Evolutionary conservation across 1,140 invertebrate species (phyloP), one percentile per base, ranked within the genome.

Genomic region (Drosophila nebulosa): DNA sequence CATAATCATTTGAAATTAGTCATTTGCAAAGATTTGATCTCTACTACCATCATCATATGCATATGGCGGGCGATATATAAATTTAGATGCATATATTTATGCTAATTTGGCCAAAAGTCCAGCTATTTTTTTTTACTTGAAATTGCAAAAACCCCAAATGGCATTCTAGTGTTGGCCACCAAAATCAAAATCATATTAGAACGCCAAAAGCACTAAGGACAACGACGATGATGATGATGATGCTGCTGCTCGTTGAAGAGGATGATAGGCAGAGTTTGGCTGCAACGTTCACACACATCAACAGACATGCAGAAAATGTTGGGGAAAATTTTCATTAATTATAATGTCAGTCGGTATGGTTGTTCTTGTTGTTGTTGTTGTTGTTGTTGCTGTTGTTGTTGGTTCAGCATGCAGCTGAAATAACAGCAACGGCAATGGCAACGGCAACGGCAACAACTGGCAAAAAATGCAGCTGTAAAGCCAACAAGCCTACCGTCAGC

Each of bases 151-250:
- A 58, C 27, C 71, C 64, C 26, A 75, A 85, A 85, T 85, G 77
- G 78, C 81, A 71, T 85, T 86, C 81, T 86, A 86, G 86, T 85
- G 81, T 64, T 74, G 59, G 64, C 78, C 78, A 78, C 81, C 78
- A 81, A 85, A 86, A 85, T 85, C 83, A 85, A 85, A 85, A 86
- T 78, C 81, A 78, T 85, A 85, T 85, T 85, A 85, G 39, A 7
- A 46, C 10, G 69, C 67, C 56, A 70, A 69, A 69, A 66, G 27
- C 42, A 56, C 39, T 16, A 7, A 42, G 14, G 14, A 16, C 1
- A 7, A 21, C 2, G 39, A 18, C 18, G 35, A n/a, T 0, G 35
- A n/a, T n/a, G n/a, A n/a, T 2, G 35, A 3, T 4, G 6, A 4
- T 64, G 50, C n/a, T n/a, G 14, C 42, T 36, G 32, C 9, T 30